These are phyloP conservation scores for Pseudorhiza aurosa DNA, from an alignment of 30 jellyfish, hydroid and myxozoan genomes.

Conservation along the genomic window DNA sequence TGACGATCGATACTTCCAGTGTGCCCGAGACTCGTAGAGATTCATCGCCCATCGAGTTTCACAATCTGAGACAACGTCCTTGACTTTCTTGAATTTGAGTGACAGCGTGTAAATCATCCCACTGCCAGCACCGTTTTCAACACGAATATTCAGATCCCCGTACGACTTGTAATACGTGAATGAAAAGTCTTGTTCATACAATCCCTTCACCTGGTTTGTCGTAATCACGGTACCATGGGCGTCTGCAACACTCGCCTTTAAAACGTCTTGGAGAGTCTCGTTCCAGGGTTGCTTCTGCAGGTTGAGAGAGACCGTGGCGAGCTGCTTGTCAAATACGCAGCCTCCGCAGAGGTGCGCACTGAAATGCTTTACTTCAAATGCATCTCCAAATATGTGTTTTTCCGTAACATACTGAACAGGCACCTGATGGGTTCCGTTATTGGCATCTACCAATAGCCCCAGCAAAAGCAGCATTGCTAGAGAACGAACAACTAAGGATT, in stretches of 20 bases:
- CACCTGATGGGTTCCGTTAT: conserved; percentile 15
- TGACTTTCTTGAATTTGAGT: conserved; percentile 27
- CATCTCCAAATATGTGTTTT: conserved; percentile 42
- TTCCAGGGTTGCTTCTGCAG: conserved; percentile 59
- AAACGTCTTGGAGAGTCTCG: conserved; percentile 20
- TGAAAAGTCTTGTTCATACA: background rate
- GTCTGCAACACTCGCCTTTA: conserved; percentile 20
- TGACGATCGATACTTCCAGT: conserved; percentile 26
- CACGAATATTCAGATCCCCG: conserved; percentile 46
- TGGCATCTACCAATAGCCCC: background rate
- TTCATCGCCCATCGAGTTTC: conserved; percentile 45
- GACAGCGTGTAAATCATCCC: conserved; percentile 61
- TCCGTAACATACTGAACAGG: conserved; percentile 49
- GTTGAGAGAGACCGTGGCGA: conserved; percentile 22
- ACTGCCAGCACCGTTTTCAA: conserved; percentile 50
- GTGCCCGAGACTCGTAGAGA: conserved; percentile 27
- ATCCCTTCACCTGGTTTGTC: conserved; percentile 8
- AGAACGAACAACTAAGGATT: too few species aligned
- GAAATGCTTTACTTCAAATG: conserved; percentile 38
- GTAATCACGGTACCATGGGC: conserved; percentile 32
- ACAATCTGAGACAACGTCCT: conserved; percentile 14
- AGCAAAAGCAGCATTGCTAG: background rate
- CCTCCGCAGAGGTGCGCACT: conserved; percentile 65
- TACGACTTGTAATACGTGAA: conserved; percentile 41
- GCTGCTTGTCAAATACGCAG: conserved; percentile 43